Percentiles rank a stretch among this genome's conserved stretches.
Evolutionary conservation across 2,113 vertebrate species (phyloP).

Genomic region (Urocolius indicus): DNA sequence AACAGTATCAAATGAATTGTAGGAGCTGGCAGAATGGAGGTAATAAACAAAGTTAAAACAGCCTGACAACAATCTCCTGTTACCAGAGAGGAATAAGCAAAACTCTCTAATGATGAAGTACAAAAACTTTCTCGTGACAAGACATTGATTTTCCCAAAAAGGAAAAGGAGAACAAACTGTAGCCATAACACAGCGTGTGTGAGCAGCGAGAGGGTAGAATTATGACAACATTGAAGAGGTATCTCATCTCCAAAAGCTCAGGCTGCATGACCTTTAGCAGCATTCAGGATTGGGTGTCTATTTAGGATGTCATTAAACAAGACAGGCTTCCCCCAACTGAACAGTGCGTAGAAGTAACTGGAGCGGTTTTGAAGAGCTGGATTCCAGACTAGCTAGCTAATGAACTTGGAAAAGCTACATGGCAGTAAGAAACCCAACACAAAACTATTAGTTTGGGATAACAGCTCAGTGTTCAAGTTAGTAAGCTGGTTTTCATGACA

Average conservation of each 20-base stretch:
- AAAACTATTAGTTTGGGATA: background rate
- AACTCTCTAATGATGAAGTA: background rate
- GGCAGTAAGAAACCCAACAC: background rate
- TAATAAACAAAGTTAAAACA: conserved; percentile 35
- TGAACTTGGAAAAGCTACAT: background rate
- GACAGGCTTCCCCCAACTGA: conserved; percentile 9
- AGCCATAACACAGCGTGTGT: background rate
- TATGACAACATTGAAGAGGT: conserved; percentile 31
- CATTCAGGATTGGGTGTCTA: background rate
- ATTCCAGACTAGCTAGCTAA: conserved; percentile 25
- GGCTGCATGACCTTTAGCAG: conserved; percentile 40
- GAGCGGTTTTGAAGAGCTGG: background rate
- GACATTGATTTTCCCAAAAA: conserved; percentile 48
- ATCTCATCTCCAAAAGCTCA: background rate
- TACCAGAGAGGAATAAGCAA: background rate
- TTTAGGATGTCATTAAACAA: conserved; percentile 47
- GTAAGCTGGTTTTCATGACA: background rate
- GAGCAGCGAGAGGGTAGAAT: background rate
- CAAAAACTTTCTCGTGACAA: background rate
- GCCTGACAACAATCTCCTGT: background rate
- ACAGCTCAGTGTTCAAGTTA: accelerated
- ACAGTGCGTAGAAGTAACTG: background rate
- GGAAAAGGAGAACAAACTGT: background rate
- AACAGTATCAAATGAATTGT: conserved; percentile 5
- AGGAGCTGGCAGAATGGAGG: conserved; percentile 10